Evolutionary conservation across 2,797 vertebrate genomes (phyloP), one percentile per base, ranked within the genome.

Genomic region (Bovichtus variegatus): DNA sequence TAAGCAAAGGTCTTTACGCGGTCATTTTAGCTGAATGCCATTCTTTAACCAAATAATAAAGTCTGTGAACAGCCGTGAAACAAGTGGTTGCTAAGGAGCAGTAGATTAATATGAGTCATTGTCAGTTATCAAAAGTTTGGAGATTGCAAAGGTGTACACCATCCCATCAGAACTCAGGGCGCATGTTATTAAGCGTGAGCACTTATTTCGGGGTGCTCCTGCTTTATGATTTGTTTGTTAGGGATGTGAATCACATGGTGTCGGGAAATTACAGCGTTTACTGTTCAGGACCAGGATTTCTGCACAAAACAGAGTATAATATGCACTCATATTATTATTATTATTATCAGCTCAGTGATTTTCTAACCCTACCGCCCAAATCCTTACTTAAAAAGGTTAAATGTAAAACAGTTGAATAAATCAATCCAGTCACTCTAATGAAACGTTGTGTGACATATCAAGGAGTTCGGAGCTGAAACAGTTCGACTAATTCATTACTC

Each of bases 31-130:
- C 21, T 51, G 27, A 70, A 70, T 21, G 3, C 1, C 19, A 13
- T 16, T 34, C 3, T 49, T 41, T 44, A n/a, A 47, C 7, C 18
- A 58, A 60, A 51, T n/a, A 11, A 29, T 63, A 50, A 57, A 46
- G 41, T 36, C 18, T 10, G 5, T 60, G 9, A 51, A 19, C 2
- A 62, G 9, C 12, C 29, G 7, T 36, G 41, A 46, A 72, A n/a
- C 4, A 36, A 19, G 25, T 60, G 12, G 38, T 80, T 75, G 41
- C 60, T 75, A 67, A 78, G 64, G 27, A 76, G 29, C 40, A 27
- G 34, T 46, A 27, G 36, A 36, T 49, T 55, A 29, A 25, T 38
- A 43, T 16, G 12, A 41, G 25, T 71, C 21, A 49, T 40, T 7
- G 70, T 23, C 3, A 8, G 19, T n/a, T 46, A 38, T 49, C 3